Evolutionary conservation across 1,140 invertebrate genomes (phyloP).

Genomic region (Drosophila pseudoobscura): DNA sequence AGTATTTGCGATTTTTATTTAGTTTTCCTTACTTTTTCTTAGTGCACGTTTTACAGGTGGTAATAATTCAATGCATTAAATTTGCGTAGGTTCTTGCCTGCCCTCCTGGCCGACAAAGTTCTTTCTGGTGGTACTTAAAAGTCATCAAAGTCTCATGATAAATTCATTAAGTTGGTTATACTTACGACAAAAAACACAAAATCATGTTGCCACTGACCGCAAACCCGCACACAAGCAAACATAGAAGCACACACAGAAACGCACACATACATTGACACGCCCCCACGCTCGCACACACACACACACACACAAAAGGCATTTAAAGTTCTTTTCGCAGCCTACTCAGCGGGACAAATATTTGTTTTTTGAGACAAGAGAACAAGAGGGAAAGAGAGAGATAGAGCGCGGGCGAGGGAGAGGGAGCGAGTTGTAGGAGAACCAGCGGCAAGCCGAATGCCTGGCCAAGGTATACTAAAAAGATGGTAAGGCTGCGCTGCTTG

Average conservation of each 20-base stretch:
- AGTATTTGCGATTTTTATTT: no score
- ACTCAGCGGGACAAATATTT: constrained; percentile 59
- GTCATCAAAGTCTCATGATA: constrained; percentile 55
- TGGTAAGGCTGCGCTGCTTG: no score
- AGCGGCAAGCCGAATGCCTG: constrained; percentile 11
- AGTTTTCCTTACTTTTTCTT: no score
- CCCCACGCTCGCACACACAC: not conserved
- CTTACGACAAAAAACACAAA: constrained; percentile 4
- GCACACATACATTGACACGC: not conserved
- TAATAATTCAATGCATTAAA: no score
- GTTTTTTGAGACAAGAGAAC: constrained; percentile 14
- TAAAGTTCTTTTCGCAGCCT: constrained; percentile 45
- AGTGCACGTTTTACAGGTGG: no score
- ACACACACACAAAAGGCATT: constrained; percentile 3
- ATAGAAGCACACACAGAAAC: not conserved
- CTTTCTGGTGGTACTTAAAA: constrained; percentile 26
- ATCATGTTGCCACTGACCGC: no score
- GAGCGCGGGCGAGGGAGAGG: not conserved
- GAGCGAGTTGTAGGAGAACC: not conserved
- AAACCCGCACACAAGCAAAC: constrained; percentile 6
- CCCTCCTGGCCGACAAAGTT: not conserved
- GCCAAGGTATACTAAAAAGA: not conserved
- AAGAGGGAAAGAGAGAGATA: not conserved
- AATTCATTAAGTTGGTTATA: constrained; percentile 41
- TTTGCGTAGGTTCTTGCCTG: not conserved